These are phyloP conservation scores for Drosophila dunni DNA, from an alignment of 1,140 invertebrate genomes.

Conservation along the genomic window DNA sequence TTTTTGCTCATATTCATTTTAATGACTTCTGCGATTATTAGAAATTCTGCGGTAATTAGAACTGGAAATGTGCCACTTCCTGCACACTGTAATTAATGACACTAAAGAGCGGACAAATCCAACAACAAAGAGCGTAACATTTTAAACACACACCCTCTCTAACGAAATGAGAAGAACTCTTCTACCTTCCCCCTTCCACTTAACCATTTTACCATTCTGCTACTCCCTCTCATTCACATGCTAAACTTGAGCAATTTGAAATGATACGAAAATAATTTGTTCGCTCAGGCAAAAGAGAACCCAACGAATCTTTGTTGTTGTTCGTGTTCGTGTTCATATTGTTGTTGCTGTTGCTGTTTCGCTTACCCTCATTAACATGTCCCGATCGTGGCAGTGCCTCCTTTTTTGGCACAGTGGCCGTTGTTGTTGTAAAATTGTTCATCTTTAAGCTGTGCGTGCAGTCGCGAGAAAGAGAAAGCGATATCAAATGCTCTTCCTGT, in stretches of 20 bases:
- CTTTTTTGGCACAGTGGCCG: slow-evolving; percentile 70
- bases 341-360: slow-evolving; percentile 43
- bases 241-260: slow-evolving; percentile 26
- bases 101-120: slow-evolving; percentile 2
- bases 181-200: neutral
- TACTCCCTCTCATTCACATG: neutral
- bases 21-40: too few species aligned
- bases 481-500: slow-evolving; percentile 23
- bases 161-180: slow-evolving; percentile 20
- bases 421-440: slow-evolving; percentile 84
- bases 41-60: neutral
- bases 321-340: too few species aligned
- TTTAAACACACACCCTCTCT: slow-evolving; percentile 40
- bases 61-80: slow-evolving; percentile 19
- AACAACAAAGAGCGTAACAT: slow-evolving; percentile 7
- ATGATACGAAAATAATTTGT: slow-evolving; percentile 29
- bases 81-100: slow-evolving; percentile 16
- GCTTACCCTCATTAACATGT: slow-evolving; percentile 83
- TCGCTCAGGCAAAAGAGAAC: slow-evolving; percentile 24
- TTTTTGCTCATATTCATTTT: too few species aligned
- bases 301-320: slow-evolving; percentile 24
- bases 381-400: slow-evolving; percentile 79
- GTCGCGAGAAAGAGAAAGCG: neutral
- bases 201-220: too few species aligned
- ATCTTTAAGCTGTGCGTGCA: slow-evolving; percentile 46